Percentiles rank a stretch among this genome's conserved stretches.
Evolutionary conservation across 2,888 invertebrate species (phyloP).

Genomic region (Cheilosia variabilis): DNA sequence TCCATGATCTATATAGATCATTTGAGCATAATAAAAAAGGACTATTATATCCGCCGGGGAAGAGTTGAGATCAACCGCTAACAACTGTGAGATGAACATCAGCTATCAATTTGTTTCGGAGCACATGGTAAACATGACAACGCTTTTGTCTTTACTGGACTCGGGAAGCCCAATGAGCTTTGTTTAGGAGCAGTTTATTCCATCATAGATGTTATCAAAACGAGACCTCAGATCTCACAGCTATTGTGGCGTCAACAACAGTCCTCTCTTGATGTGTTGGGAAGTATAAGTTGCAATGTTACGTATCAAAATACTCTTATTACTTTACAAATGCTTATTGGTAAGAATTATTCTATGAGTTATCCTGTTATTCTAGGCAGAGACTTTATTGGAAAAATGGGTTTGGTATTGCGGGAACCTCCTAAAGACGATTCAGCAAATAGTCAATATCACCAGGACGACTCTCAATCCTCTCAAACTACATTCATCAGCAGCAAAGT

Average conservation of each 20-base stretch:
- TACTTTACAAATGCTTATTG: conserved; percentile 38
- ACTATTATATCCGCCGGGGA: too few species aligned
- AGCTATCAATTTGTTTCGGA: too few species aligned
- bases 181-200: conserved; percentile 32
- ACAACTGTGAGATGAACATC: too few species aligned
- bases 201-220: conserved; percentile 25
- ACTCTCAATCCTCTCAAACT: background rate
- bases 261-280: conserved; percentile 28
- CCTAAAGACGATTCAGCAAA: background rate
- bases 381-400: conserved; percentile 41
- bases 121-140: too few species aligned
- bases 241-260: conserved; percentile 59
- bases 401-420: conserved; percentile 13
- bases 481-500: too few species aligned
- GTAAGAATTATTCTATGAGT: conserved; percentile 17
- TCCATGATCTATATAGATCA: too few species aligned
- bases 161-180: conserved; percentile 47
- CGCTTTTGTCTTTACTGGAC: too few species aligned
- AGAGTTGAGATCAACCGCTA: too few species aligned
- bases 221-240: conserved; percentile 8
- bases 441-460: background rate
- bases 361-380: conserved; percentile 44
- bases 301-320: conserved; percentile 29
- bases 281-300: conserved; percentile 25
- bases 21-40: too few species aligned